Evolutionary conservation across 2,888 invertebrate species (phyloP), one percentile per base, ranked within the genome.

Genomic region (Cosmopolites sordidus): DNA sequence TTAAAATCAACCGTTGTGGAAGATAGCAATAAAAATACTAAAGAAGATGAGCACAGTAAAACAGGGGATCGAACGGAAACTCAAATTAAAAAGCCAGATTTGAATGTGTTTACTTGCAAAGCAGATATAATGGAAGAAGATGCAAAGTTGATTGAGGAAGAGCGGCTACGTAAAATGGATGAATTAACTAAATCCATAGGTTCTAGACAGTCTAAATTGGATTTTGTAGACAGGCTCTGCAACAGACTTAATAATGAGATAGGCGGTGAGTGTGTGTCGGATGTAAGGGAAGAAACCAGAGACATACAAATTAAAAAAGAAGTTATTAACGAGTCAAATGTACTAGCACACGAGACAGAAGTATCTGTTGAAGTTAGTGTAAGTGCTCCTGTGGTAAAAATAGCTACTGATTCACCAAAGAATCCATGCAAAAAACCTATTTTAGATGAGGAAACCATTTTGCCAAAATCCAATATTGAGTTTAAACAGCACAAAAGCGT

Each of bases 141-240:
- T 33, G 66, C 70, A 38, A 68, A 71, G 3, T 74, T 75, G 54
- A 76, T 78, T 46, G 75, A 77, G 55, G 67, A 75, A 33, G 75
- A 77, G 56, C 70, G 78, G 1, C 69, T 76, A 43, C 72, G 74
- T 48, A 76, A 73, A 54, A 79, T 79, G 79, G 73, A 77, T 38
- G 78, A 78, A 58, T 70, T 79, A 4, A 70, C 67, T 51, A 65
- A 69, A 59, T 64, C 64, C 2, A 63, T 72, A 14, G 66, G 66
- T 38, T 64, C 63, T 14, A 64, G 73, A 41, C 60, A 64, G 1
- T 65, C 66, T 1, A 57, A 57, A 39, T 57, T 68, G 18, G 67
- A 68, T 52, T 70, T 70, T 48, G 62, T 68, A 6, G 68, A 69
- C 27, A 64, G 67, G 50, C 59, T 70, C 9, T 68, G 69, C 40